phyloP scores from a whole-genome alignment of 2,113 vertebrate genomes.

The Spheniscus mendiculus region DNA sequence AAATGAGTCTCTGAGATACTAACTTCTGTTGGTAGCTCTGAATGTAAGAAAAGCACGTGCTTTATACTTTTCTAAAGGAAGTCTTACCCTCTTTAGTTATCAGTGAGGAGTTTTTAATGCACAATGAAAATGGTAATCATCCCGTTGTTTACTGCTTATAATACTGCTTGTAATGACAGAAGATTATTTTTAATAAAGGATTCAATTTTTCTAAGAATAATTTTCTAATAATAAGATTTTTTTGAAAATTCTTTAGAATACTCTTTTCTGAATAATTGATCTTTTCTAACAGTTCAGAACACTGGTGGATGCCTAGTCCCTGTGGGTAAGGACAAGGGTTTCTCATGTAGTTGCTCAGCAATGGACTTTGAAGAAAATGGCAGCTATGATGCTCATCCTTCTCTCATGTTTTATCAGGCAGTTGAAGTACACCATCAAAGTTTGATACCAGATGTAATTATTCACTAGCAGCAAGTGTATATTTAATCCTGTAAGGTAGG shows the following conservation, averaged over 20 bases:
- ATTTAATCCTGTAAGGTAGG: slow-evolving; percentile 3
- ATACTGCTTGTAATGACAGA: background rate
- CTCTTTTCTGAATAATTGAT: background rate
- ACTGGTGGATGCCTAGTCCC: background rate
- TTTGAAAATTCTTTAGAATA: background rate
- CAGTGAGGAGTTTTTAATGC: background rate
- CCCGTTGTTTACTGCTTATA: background rate
- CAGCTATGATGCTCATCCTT: background rate
- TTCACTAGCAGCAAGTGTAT: background rate
- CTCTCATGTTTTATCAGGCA: background rate
- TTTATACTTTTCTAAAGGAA: background rate
- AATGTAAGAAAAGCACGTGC: background rate
- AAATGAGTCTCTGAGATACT: slow-evolving; percentile 1
- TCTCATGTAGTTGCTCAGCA: background rate
- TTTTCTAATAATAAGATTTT: background rate
- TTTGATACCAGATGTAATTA: background rate
- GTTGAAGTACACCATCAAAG: background rate
- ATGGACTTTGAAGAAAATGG: background rate
- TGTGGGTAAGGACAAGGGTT: background rate
- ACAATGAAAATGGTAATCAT: background rate
- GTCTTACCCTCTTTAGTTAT: background rate
- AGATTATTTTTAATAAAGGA: background rate
- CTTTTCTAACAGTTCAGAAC: background rate
- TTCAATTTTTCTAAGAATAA: background rate
- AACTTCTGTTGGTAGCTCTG: background rate